Base-by-base conservation (phyloP, 2,797 vertebrate genomes). In the Tolypeutes matacus region DNA sequence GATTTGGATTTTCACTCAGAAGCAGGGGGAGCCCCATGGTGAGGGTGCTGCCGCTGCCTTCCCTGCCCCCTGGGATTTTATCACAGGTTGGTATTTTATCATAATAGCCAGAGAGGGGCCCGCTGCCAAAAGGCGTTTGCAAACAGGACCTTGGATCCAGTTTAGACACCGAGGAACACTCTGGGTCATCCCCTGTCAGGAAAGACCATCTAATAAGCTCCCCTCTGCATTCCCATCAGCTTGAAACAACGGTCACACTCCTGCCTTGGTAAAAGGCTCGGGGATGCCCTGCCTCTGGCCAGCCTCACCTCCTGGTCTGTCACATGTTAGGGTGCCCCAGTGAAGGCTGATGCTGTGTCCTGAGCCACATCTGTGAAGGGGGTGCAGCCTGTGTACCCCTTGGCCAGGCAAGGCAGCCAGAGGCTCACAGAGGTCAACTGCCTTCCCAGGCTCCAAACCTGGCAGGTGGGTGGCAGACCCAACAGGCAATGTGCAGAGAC, bases 401-500 rank as follows among this genome's bases (percentile, higher is more conserved):
- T 29, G 67, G 72, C 42, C 49, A 21, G 67, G 46, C 1, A 25
- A 51, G 62, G 31, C n/a, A 69, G 18, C 56, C n/a, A 46, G 25
- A 31, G 34, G 67, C 65, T 67, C 7, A 9, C 39, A 51, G 36
- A 34, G 14, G 12, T 39, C 31, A 78, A 80, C 21, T 18, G 17
- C 27, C 70, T 75, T 42, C 67, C 29, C 20, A 23, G 27, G 2
- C 62, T 78, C 77, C 8, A 34, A 25, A 9, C 46, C 39, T n/a
- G 36, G 62, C 12, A 14, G 62, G 34, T 0, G 1, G 34, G 0
- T 42, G 67, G 80, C 78, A 91, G 39, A 49, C 75, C 58, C 69
- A 31, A 20, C 9, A 0, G 0, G 7, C 9, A 5, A n/a, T 29
- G 29, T 10, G 58, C 58, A 3, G 25, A 62, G 42, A 7, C 5